Evolutionary conservation across 2,113 vertebrate genomes (phyloP), one percentile per base, ranked within the genome.

Genomic region (Sylvietta virens): DNA sequence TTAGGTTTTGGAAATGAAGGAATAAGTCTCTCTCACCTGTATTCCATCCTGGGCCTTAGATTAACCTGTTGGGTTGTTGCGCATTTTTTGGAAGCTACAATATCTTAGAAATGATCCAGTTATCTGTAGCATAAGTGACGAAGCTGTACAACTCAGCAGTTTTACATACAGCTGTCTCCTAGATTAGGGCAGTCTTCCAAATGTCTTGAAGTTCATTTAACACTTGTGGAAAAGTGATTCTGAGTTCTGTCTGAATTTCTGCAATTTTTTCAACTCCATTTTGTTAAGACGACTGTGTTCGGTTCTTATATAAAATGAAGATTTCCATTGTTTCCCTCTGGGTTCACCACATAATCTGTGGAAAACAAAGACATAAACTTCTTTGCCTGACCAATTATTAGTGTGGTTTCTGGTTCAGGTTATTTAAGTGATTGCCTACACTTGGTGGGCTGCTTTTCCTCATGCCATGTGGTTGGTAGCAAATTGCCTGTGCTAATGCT

Each of bases 381-480:
- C 18, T 45, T 35, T 54, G 13, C 8, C 45, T 78, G 20, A 65
- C 18, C 65, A 42, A 22, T 60, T 73, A 28, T 16, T 64, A 40
- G 31, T 2, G 0, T 50, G 54, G 8, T 61, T 45, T 74, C 24
- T 83, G 40, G 18, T 10, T 86, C 9, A 64, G 79, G 23, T 44
- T 17, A 40, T 67, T 21, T 11, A 31, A n/a, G 23, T 51, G 20
- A 23, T 40, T 76, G 15, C 19, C 11, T 27, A 6, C 26, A 4
- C 16, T 45, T 53, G 9, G 35, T 85, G 53, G 20, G 26, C 56
- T 2, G 1, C 21, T 58, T 85, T 50, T 20, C 39, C 11, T 66
- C 30, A 16, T 2, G 2, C 40, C 6, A 13, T 0, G 1, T 48
- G 14, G 24, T 62, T 2, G 15, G 19, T 20, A 67, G 33, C 19